Evolutionary conservation across 2,797 vertebrate species (phyloP).

Genomic region (Artibeus lituratus): DNA sequence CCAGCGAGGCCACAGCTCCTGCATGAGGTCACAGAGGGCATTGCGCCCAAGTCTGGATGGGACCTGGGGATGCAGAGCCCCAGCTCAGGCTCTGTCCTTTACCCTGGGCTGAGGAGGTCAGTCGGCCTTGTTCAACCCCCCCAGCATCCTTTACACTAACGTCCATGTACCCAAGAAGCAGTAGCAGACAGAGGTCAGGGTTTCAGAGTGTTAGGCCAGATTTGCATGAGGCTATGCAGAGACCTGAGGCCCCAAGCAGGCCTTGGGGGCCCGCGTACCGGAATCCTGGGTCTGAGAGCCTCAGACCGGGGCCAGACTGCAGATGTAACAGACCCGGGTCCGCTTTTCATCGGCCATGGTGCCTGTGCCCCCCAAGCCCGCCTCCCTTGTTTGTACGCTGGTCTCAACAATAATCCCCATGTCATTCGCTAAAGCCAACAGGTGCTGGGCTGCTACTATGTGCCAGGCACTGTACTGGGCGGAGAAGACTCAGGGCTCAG

Average conservation of each 20-base stretch:
- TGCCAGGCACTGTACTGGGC: accelerated
- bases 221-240: accelerated
- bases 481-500: accelerated
- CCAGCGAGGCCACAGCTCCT: not conserved
- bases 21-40: not conserved
- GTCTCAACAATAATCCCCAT: accelerated
- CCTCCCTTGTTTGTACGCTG: not conserved
- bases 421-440: accelerated
- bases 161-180: not conserved
- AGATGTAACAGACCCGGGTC: accelerated
- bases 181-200: not conserved
- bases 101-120: not conserved
- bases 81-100: not conserved
- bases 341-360: accelerated
- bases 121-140: accelerated
- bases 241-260: accelerated
- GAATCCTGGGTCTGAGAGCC: not conserved
- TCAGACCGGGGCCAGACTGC: not conserved
- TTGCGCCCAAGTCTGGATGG: no score
- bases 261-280: not conserved
- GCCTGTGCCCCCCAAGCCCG: not conserved
- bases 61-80: not conserved
- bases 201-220: not conserved
- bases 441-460: accelerated
- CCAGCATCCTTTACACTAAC: accelerated